A percentile compares a stretch with the other conserved stretches of the same genome.
phyloP scores from a whole-genome alignment of 2,888 invertebrate species.

The Helicoverpa assulta region DNA sequence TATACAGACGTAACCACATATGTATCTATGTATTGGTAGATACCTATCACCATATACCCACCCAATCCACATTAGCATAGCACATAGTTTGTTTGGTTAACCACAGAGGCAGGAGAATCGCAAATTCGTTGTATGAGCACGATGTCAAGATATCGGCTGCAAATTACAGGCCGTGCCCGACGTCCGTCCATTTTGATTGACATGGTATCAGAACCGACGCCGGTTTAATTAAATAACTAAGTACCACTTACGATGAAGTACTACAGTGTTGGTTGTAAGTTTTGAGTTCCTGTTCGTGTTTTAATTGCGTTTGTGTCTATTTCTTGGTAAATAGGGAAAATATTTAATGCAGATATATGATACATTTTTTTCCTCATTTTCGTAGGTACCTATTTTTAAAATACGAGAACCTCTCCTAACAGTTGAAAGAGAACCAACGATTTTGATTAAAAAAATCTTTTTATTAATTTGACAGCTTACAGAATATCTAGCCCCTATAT shows the following conservation, averaged over 20 bases:
- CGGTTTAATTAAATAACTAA: slow-evolving; percentile 61
- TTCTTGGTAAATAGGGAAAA: neutral
- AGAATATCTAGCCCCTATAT: no score
- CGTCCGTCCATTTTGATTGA: slow-evolving; percentile 63
- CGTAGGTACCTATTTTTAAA: no score
- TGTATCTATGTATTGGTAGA: no score
- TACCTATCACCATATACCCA: slow-evolving; percentile 5
- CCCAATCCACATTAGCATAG: slow-evolving; percentile 21
- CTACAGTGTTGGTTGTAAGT: neutral
- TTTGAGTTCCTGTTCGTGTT: neutral
- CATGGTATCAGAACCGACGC: slow-evolving; percentile 48
- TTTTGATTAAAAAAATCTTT: no score
- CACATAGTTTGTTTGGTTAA: slow-evolving; percentile 55
- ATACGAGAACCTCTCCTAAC: neutral
- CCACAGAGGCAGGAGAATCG: slow-evolving; percentile 54
- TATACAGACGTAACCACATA: no score
- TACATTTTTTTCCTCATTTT: no score
- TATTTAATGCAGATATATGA: neutral
- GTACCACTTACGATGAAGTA: slow-evolving; percentile 44
- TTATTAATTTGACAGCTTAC: no score
- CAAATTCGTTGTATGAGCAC: slow-evolving; percentile 51
- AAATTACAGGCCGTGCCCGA: slow-evolving; percentile 65
- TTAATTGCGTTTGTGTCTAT: neutral
- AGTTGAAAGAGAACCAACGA: no score
- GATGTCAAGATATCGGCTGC: slow-evolving; percentile 57